A percentile compares a stretch with the other conserved stretches of the same genome.
Conservation (phyloP, 2,113 vertebrate genomes). For the Macroglossus sobrinus region DNA sequence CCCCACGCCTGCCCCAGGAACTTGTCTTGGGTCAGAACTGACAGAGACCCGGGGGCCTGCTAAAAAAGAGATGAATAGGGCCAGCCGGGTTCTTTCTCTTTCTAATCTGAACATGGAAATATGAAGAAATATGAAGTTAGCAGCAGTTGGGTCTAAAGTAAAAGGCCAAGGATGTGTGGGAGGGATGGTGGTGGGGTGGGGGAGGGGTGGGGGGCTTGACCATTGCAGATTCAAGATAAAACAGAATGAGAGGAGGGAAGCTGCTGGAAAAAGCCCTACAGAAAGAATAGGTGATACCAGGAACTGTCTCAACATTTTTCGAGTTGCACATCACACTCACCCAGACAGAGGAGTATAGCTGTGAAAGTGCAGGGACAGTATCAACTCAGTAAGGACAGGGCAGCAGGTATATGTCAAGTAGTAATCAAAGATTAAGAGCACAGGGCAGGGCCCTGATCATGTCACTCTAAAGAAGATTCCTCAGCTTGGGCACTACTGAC, state of each 20-base stretch:
- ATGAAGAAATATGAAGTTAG: not conserved
- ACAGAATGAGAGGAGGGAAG: not conserved
- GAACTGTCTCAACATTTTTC: not conserved
- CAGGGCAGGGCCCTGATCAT: not conserved
- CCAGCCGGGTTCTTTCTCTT: not conserved
- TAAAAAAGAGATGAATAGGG: not conserved
- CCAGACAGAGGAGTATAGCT: not conserved
- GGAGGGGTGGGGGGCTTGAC: accelerated
- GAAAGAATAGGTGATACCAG: not conserved
- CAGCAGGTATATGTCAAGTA: not conserved
- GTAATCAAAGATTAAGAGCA: not conserved
- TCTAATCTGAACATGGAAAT: not conserved
- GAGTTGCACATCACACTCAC: not conserved
- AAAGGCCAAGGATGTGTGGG: not conserved
- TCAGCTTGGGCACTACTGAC: not conserved
- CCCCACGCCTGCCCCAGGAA: not conserved
- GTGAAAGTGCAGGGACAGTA: not conserved
- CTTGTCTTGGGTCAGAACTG: not conserved
- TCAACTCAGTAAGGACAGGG: not conserved
- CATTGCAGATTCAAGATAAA: not conserved
- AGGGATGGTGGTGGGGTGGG: accelerated
- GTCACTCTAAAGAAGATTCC: not conserved
- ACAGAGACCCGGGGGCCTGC: not conserved
- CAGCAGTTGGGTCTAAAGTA: not conserved
- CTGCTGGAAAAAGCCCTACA: not conserved